Conservation (phyloP, 2,113 vertebrate species). For the Maccullochella peelii region DNA sequence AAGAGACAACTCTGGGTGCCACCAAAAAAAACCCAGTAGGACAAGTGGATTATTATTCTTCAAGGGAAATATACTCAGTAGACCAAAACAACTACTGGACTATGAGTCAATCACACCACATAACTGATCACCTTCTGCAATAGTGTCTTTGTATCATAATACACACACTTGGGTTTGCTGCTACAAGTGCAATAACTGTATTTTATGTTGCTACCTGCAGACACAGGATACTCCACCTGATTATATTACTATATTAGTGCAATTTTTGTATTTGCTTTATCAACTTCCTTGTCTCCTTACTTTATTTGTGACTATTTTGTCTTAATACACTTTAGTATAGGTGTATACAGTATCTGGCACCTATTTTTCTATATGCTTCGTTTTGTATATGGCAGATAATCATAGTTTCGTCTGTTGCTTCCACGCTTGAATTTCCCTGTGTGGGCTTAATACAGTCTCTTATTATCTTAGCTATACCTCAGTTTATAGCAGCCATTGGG, state of each 20-base stretch:
- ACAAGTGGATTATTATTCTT: not conserved
- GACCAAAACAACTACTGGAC: not conserved
- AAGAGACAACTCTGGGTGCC: not conserved
- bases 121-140: not conserved
- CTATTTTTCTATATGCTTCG: not conserved
- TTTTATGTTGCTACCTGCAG: not conserved
- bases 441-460: not conserved
- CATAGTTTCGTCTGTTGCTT: too few relatives aligned
- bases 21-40: not conserved
- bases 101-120: not conserved
- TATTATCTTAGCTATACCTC: not conserved
- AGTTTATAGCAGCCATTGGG: not conserved
- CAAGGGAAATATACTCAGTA: not conserved
- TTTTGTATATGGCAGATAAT: not conserved
- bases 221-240: not conserved
- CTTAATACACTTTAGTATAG: not conserved
- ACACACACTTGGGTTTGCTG: not conserved
- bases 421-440: not conserved
- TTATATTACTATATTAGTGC: not conserved
- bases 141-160: not conserved
- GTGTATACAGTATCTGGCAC: not conserved
- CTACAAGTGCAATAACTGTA: not conserved
- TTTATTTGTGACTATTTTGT: not conserved
- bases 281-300: not conserved
- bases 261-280: not conserved